Conservation (phyloP, 2,113 vertebrate genomes). For the Donacobius atricapilla region DNA sequence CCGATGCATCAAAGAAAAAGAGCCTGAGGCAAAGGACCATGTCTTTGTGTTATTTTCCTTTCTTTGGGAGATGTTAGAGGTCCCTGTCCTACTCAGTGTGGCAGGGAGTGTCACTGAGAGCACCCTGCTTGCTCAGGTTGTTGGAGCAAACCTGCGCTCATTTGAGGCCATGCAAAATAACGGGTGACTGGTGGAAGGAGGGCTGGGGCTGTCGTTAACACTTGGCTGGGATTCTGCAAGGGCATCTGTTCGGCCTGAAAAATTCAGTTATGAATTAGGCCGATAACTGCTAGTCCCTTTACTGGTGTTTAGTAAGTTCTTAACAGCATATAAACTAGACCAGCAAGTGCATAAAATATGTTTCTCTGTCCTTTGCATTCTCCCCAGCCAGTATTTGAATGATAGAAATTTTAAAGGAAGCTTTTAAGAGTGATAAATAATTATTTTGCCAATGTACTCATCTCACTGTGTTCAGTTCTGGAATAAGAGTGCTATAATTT, state of each 20-base stretch:
- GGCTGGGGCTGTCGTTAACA: not conserved
- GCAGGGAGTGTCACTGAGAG: not conserved
- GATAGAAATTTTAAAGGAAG: constrained; percentile 19
- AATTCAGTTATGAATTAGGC: not conserved
- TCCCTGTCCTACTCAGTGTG: not conserved
- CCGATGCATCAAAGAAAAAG: not conserved
- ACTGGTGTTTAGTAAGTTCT: constrained; percentile 17
- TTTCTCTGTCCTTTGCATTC: constrained; percentile 15
- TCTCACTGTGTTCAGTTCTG: not conserved
- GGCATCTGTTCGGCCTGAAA: not conserved
- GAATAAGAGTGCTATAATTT: not conserved
- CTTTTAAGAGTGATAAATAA: constrained; percentile 66
- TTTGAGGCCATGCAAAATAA: not conserved
- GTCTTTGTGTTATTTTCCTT: not conserved
- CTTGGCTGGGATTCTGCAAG: not conserved
- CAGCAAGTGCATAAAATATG: constrained; percentile 13
- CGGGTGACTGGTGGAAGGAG: not conserved
- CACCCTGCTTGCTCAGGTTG: fast-evolving
- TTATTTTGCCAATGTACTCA: constrained; percentile 33
- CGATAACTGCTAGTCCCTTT: not conserved
- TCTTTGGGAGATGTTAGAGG: not conserved
- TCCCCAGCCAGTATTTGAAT: constrained; percentile 32
- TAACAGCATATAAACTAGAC: constrained; percentile 14
- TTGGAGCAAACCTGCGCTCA: not conserved
- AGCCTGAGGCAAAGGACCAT: not conserved